Percentiles rank a stretch among this genome's conserved stretches.
phyloP scores from a whole-genome alignment of 2,797 vertebrate species.

The Aplochiton taeniatus region DNA sequence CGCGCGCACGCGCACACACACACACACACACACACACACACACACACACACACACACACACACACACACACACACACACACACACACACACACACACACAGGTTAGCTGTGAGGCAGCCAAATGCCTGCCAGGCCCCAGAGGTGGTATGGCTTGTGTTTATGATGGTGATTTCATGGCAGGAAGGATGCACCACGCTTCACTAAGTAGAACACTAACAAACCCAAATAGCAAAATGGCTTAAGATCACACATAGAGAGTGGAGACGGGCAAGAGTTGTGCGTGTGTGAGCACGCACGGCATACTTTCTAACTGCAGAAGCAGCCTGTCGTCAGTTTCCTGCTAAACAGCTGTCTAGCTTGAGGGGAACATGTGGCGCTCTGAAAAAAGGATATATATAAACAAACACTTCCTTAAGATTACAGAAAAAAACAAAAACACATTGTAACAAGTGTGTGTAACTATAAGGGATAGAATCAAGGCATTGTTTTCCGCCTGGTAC shows the following conservation, averaged over 20 bases:
- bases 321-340: too few species aligned
- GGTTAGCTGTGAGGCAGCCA: background rate
- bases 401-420: too few species aligned
- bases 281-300: conserved; percentile 18
- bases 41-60: background rate
- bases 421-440: too few species aligned
- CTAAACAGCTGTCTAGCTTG: too few species aligned
- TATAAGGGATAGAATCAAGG: background rate
- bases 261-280: background rate
- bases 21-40: conserved; percentile 2
- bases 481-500: background rate
- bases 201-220: conserved; percentile 4
- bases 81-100: background rate
- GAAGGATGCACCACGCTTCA: background rate
- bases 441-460: background rate
- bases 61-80: background rate
- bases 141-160: background rate
- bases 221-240: background rate
- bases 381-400: too few species aligned
- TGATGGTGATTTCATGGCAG: conserved; percentile 4
- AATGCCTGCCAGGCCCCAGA: background rate
- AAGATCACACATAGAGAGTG: conserved; percentile 2
- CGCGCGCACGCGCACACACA: background rate
- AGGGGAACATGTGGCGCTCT: too few species aligned
- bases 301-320: conserved; percentile 4